Conservation (phyloP, 2,888 invertebrate genomes). For the Lysandra coridon region DNA sequence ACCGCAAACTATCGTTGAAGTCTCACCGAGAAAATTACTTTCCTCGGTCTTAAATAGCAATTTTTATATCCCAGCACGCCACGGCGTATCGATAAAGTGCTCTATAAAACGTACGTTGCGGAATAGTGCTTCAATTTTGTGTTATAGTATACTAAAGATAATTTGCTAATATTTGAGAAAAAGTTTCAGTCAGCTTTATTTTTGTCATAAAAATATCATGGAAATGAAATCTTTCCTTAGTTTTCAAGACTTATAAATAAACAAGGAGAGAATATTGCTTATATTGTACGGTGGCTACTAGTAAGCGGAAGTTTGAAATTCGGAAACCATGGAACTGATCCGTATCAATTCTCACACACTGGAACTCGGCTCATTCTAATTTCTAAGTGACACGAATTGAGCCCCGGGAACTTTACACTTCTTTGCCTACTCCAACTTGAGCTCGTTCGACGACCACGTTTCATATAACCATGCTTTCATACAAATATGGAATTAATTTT, state of each 20-base stretch:
- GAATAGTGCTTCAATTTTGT: constrained; percentile 5
- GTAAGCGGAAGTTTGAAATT: not conserved
- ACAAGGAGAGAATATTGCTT: not conserved
- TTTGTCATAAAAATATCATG: not conserved
- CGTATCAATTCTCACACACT: constrained; percentile 1
- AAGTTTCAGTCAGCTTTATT: not conserved
- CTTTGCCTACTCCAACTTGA: not conserved
- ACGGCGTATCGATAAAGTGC: constrained; percentile 31
- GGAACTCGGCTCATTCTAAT: not conserved
- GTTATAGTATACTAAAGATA: constrained; percentile 23
- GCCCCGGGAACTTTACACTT: not conserved
- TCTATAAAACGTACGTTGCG: constrained; percentile 12
- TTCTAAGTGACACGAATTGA: not conserved
- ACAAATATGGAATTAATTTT: constrained; percentile 7
- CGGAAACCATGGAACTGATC: not conserved
- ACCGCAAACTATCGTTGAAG: constrained; percentile 47
- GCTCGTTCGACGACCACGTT: not conserved
- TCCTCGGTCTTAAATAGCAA: constrained; percentile 46
- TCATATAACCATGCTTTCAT: constrained; percentile 32
- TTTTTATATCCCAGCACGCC: constrained; percentile 45
- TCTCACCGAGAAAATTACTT: constrained; percentile 49
- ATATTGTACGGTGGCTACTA: no score
- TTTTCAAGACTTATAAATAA: not conserved
- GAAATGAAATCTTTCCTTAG: not conserved
- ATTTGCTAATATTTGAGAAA: constrained; percentile 6